Percentiles rank a stretch among this genome's conserved stretches.
phyloP scores from a whole-genome alignment of 53 echinoderm and acorn worm genomes.

The Echinometra lucunter region DNA sequence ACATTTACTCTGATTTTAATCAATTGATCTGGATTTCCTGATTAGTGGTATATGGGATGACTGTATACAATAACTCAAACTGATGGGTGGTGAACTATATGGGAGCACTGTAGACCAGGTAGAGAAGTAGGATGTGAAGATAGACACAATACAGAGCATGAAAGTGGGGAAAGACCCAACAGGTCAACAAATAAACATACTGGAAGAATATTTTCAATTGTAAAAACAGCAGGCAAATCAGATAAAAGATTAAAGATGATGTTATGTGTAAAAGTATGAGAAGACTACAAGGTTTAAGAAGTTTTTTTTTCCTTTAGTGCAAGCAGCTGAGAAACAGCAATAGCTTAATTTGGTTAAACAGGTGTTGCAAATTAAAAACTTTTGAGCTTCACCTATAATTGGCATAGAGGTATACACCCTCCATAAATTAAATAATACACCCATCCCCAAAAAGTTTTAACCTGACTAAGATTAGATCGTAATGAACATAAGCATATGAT shows the following conservation, averaged over 20 bases:
- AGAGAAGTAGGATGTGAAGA: background rate
- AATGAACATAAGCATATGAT: background rate
- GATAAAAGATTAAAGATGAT: too few relatives aligned
- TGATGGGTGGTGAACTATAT: background rate
- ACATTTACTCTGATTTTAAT: conserved; percentile 28
- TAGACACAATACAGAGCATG: background rate
- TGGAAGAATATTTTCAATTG: background rate
- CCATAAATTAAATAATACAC: background rate
- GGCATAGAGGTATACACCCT: background rate
- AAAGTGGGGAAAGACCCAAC: background rate
- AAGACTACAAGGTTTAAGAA: too few relatives aligned
- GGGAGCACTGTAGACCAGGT: background rate
- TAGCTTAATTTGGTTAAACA: too few relatives aligned
- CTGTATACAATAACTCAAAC: background rate
- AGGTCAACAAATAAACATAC: background rate
- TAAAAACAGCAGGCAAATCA: too few relatives aligned
- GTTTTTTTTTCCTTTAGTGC: too few relatives aligned
- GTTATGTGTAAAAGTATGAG: too few relatives aligned
- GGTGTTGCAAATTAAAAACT: background rate
- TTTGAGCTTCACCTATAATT: background rate
- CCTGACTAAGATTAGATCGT: background rate
- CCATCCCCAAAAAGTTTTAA: conserved; percentile 16
- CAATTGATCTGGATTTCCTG: conserved; percentile 39
- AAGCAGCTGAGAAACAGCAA: too few relatives aligned
- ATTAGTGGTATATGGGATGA: conserved; percentile 6